phyloP scores from a whole-genome alignment of 1,140 invertebrate species.

The Drosophila ficusphila region DNA sequence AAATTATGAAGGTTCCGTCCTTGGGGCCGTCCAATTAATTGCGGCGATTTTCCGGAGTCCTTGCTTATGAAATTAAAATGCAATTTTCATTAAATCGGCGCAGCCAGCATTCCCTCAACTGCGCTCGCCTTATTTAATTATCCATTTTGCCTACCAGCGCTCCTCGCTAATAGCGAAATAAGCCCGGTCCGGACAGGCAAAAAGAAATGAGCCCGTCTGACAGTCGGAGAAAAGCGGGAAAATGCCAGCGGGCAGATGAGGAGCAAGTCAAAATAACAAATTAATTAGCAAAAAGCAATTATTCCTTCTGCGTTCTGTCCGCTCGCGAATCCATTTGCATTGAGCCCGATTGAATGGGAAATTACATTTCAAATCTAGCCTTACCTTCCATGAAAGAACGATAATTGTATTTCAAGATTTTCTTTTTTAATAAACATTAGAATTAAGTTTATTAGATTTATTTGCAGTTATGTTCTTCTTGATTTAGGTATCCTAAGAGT shows the following conservation, averaged over 20 bases:
- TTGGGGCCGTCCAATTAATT: constrained; percentile 34
- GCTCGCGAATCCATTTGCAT: constrained; percentile 35
- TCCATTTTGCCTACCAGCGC: constrained; percentile 56
- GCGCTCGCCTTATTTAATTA: constrained; percentile 62
- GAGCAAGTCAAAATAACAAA: constrained; percentile 73
- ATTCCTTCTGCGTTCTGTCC: constrained; percentile 29
- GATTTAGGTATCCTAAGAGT: too few relatives aligned
- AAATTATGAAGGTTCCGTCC: constrained; percentile 76
- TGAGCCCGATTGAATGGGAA: constrained; percentile 42
- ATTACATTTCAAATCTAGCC: constrained; percentile 22
- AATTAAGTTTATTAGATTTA: too few relatives aligned
- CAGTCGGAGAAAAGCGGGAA: constrained; percentile 5
- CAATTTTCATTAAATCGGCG: constrained; percentile 65
- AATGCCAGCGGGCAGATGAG: constrained; percentile 31
- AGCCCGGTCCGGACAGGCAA: constrained; percentile 16
- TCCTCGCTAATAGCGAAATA: constrained; percentile 60
- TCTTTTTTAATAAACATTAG: not conserved
- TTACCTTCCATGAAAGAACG: not conserved
- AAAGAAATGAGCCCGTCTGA: constrained; percentile 29
- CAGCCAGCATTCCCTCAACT: not conserved
- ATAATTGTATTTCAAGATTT: too few relatives aligned
- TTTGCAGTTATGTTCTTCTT: too few relatives aligned
- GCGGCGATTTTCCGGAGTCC: constrained; percentile 1
- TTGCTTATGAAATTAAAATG: constrained; percentile 80
- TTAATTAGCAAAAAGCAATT: constrained; percentile 78